phyloP scores from a whole-genome alignment of 1,140 invertebrate genomes.

The Dendrolimus kikuchii region DNA sequence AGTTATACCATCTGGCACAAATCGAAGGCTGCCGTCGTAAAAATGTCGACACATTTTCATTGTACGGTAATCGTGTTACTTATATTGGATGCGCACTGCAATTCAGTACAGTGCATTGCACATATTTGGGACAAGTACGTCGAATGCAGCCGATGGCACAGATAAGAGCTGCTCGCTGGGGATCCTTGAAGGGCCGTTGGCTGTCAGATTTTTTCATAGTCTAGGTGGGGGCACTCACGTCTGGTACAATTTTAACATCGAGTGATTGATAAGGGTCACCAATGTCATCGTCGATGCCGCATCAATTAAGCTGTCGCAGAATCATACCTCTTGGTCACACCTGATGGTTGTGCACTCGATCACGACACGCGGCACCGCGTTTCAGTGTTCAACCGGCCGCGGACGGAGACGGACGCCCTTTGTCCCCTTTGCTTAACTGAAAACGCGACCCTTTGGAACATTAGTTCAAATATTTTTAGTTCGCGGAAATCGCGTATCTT shows the following conservation, averaged over 20 bases:
- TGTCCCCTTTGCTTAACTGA: conserved; percentile 19
- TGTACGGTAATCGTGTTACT: conserved; percentile 6
- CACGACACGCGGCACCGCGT: conserved; percentile 12
- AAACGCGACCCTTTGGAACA: conserved; percentile 26
- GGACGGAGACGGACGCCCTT: conserved; percentile 42
- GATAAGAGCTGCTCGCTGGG: background rate
- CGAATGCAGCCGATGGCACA: background rate
- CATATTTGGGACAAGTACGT: conserved; percentile 6
- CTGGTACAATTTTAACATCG: too few relatives aligned
- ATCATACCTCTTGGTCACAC: conserved; percentile 22
- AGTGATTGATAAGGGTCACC: background rate
- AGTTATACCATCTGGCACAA: conserved; percentile 9
- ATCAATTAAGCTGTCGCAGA: conserved; percentile 27
- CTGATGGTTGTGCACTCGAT: conserved; percentile 28
- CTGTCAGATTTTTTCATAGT: too few relatives aligned
- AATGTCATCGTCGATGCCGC: conserved; percentile 12
- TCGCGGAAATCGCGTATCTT: conserved; percentile 31
- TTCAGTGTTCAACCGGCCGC: conserved; percentile 38
- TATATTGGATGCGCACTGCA: conserved; percentile 8
- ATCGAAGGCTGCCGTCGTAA: conserved; percentile 5
- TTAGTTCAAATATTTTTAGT: conserved; percentile 43
- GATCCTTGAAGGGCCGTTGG: too few relatives aligned
- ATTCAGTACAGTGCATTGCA: conserved; percentile 3
- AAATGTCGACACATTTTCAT: conserved; percentile 6
- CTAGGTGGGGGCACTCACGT: too few relatives aligned